Evolutionary conservation across 2,888 invertebrate genomes (phyloP), one percentile per base, ranked within the genome.

Genomic region (Drosophila algonquin): DNA sequence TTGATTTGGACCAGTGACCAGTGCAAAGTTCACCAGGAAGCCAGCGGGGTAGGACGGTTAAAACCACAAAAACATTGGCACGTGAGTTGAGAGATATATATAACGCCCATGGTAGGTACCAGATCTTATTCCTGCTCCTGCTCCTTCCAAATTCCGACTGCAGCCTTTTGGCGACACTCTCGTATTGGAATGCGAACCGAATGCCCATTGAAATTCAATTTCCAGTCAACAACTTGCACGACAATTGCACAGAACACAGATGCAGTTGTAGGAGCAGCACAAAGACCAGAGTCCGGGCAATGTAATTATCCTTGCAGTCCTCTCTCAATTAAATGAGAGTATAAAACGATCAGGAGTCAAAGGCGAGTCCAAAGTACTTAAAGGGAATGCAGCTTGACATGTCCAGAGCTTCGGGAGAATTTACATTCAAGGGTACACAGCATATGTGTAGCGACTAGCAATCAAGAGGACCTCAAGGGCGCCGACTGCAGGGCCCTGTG

Each of bases 151-250:
- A 12, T 59, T 21, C 57, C 32, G 46, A 63, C 32, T 24, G 45
- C 46, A 52, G 74, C 58, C 69, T 74, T 70, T 55, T 73, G 79
- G 76, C 79, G 77, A 76, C 80, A 77, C 80, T 79, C 75, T 75
- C 67, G 63, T 72, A 77, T 77, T 77, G 73, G 75, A 86, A 89
- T 86, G 89, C 86, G 80, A 80, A 65, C 64, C 79, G 90, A 90
- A 90, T 90, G 88, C 81, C 82, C 87, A 90, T 90, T 90, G 89
- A 89, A 89, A 89, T 90, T 90, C 89, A 90, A 89, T 90, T 90
- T 89, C 81, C 75, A 89, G 89, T 89, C 90, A 90, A 90, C 90
- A 89, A 89, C 89, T 90, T 75, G 63, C 61, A 73, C 77, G 77
- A 75, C 72, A 72, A 74, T 72, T 81, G 79, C 74, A 74, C 56